A percentile compares a stretch with the other conserved stretches of the same genome.
These are phyloP conservation scores for Scophthalmus maximus DNA, from an alignment of 2,113 vertebrate species.

Conservation along the genomic window DNA sequence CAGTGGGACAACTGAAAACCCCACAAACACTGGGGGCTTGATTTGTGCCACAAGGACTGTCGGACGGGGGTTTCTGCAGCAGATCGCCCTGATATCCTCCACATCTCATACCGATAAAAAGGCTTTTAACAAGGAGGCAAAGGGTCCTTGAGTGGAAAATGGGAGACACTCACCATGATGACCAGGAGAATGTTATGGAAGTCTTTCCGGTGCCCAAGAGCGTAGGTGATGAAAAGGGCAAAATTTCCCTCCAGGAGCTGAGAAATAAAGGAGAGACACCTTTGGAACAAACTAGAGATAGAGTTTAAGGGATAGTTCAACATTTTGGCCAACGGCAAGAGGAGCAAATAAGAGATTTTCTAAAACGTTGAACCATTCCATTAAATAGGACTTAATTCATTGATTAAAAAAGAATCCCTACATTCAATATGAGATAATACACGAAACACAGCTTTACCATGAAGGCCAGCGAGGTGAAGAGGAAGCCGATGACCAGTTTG, in stretches of 20 bases:
- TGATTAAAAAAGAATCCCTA: background rate
- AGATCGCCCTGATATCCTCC: background rate
- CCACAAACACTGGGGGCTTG: background rate
- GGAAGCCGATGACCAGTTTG: constrained; percentile 91
- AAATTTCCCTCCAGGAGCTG: constrained; percentile 97
- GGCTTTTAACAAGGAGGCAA: background rate
- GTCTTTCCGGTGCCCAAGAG: constrained; percentile 89
- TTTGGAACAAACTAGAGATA: background rate
- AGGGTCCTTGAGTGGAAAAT: background rate
- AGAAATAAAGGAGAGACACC: background rate
- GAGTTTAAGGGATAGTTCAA: background rate
- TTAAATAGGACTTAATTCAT: too few species aligned
- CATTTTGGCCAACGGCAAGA: background rate
- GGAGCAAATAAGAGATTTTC: background rate
- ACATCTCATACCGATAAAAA: constrained; percentile 1
- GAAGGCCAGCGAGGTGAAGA: constrained; percentile 95
- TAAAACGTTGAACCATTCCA: background rate
- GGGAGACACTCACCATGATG: constrained; percentile 89
- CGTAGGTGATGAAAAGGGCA: constrained; percentile 94
- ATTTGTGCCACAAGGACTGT: background rate
- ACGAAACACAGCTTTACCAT: constrained; percentile 85
- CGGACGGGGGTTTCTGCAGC: background rate
- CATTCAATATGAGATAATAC: background rate
- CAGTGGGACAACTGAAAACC: background rate
- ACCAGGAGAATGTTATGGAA: constrained; percentile 96